phyloP scores from a whole-genome alignment of 2,113 vertebrate species.

The Leucosticte australis region DNA sequence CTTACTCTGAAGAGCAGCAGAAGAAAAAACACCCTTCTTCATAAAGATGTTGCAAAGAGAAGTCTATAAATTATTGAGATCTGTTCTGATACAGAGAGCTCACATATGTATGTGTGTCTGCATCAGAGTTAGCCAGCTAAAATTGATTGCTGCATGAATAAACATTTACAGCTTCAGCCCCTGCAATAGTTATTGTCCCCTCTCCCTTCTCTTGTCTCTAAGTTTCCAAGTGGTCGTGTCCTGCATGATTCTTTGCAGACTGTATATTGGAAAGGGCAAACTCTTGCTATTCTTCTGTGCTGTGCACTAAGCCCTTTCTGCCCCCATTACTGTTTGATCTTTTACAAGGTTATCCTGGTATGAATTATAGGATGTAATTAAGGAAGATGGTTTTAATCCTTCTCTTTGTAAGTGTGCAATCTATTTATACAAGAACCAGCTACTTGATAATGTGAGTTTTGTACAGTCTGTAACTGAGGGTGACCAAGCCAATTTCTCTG shows the following conservation, averaged over 20 bases:
- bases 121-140: background rate
- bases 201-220: background rate
- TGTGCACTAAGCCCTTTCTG: background rate
- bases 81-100: background rate
- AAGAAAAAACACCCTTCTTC: background rate
- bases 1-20: background rate
- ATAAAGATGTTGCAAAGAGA: background rate
- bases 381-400: conserved; percentile 40
- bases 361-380: conserved; percentile 49
- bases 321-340: conserved; percentile 21
- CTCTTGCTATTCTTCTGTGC: background rate
- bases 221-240: background rate
- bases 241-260: background rate
- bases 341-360: conserved; percentile 41
- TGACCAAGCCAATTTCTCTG: conserved; percentile 36
- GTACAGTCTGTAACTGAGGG: background rate
- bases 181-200: background rate
- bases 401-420: conserved; percentile 40
- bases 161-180: conserved; percentile 26
- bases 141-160: conserved; percentile 42
- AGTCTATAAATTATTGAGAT: conserved; percentile 25
- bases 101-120: background rate
- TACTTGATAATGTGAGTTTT: conserved; percentile 19
- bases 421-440: conserved; percentile 40
- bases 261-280: background rate